phyloP scores from a whole-genome alignment of 2,888 invertebrate species.

The Stenchaetothrips biformis region DNA sequence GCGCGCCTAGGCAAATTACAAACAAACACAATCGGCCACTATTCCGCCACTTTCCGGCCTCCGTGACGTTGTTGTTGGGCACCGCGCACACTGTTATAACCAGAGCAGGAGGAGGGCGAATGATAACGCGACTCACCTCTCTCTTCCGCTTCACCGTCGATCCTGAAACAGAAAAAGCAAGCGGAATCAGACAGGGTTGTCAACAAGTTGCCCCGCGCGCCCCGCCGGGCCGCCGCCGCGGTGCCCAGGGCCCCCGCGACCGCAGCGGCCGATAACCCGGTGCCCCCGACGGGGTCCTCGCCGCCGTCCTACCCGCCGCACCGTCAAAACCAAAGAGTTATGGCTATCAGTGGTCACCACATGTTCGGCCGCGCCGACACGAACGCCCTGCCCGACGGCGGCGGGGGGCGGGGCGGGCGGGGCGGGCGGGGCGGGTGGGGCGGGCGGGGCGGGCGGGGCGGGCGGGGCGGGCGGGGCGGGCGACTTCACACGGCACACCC shows the following conservation, averaged over 20 bases:
- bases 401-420: conserved; percentile 15
- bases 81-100: too few species aligned
- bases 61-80: too few species aligned
- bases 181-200: conserved; percentile 40
- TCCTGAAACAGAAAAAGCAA: conserved; percentile 38
- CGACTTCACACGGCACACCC: too few species aligned
- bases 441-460: not conserved
- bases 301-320: too few species aligned
- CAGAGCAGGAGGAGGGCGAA: not conserved
- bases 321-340: conserved; percentile 15
- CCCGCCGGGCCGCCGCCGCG: not conserved
- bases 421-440: conserved; percentile 25
- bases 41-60: too few species aligned
- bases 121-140: conserved; percentile 39
- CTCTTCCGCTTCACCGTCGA: conserved; percentile 42
- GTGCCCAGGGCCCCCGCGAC: not conserved
- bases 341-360: conserved; percentile 18
- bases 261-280: too few species aligned
- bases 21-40: too few species aligned
- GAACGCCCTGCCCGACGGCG: not conserved
- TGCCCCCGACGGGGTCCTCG: too few species aligned
- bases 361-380: conserved; percentile 34
- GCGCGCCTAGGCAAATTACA: too few species aligned
- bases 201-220: conserved; percentile 35
- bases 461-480: not conserved